Conservation (phyloP, 2,113 vertebrate species). For the Acanthisitta chloris region DNA sequence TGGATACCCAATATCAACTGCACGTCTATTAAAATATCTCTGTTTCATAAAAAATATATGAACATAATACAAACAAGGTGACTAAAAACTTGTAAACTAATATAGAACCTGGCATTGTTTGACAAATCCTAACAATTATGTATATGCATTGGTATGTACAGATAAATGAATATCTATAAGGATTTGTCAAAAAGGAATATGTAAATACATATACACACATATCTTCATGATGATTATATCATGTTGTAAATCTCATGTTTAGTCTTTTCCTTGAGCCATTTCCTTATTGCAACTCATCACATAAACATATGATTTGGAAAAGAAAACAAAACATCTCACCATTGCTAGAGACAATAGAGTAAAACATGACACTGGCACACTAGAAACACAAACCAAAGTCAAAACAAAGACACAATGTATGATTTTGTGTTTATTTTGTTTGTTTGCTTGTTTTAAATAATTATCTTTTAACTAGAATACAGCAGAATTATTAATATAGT, state of each 20-base stretch:
- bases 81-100: not conserved
- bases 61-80: not conserved
- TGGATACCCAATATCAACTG: not conserved
- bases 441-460: not conserved
- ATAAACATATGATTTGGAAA: not conserved
- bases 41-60: not conserved
- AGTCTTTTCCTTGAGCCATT: not conserved
- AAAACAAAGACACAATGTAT: not conserved
- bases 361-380: not conserved
- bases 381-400: not conserved
- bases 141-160: rapidly evolving
- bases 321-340: not conserved
- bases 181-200: not conserved
- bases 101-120: not conserved
- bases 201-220: not conserved
- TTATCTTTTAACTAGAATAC: not conserved
- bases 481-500: not conserved
- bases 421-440: not conserved
- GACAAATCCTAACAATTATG: not conserved
- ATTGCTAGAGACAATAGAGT: not conserved
- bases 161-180: not conserved
- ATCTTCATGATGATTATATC: not conserved
- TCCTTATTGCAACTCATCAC: not conserved
- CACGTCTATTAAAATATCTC: not conserved
- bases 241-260: not conserved